Evolutionary conservation across 2,888 invertebrate genomes (phyloP).

Genomic region (Drosophila pseudotakahashii): DNA sequence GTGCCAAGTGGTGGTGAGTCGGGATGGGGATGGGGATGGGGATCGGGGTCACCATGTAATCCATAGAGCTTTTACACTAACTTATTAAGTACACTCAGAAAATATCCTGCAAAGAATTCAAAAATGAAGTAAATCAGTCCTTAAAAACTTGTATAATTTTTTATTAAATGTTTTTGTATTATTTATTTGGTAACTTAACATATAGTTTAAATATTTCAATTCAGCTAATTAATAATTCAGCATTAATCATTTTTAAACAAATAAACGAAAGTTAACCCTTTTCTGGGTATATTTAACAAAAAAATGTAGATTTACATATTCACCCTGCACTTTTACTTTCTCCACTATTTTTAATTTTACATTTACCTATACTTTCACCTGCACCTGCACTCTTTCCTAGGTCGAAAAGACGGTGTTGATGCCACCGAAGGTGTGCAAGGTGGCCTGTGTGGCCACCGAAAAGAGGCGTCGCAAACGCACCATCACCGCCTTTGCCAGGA

Average conservation of each 20-base stretch:
- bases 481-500: not conserved
- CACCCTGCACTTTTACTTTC: not conserved
- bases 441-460: not conserved
- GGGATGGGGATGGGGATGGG: too few species aligned
- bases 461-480: not conserved
- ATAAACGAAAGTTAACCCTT: not conserved
- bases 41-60: not conserved
- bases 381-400: not conserved
- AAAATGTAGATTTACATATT: too few species aligned
- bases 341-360: not conserved
- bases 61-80: not conserved
- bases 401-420: not conserved
- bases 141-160: too few species aligned
- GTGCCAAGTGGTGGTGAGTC: slow-evolving; percentile 51
- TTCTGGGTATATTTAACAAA: not conserved
- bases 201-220: too few species aligned
- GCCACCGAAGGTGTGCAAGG: not conserved
- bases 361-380: not conserved
- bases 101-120: too few species aligned
- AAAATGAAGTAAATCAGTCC: too few species aligned
- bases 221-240: too few species aligned
- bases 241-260: too few species aligned
- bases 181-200: too few species aligned
- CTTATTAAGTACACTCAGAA: not conserved
- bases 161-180: too few species aligned